Evolutionary conservation across 2,113 vertebrate species (phyloP).

Genomic region (Manacus vitellinus): DNA sequence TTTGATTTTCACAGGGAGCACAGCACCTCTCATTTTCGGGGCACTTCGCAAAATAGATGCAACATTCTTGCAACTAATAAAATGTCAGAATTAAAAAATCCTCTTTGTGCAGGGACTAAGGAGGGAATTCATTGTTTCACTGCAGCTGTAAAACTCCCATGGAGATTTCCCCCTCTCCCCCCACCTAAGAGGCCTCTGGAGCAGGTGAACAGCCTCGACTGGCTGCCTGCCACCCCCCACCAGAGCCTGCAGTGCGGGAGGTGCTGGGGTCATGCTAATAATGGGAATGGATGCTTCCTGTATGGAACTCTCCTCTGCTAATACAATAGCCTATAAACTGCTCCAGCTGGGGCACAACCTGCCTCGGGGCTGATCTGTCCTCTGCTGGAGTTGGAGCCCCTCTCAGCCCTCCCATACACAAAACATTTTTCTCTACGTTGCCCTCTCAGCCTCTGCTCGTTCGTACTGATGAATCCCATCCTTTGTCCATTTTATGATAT

Average conservation of each 20-base stretch:
- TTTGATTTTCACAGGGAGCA: neutral
- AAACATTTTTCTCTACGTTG: rapidly evolving
- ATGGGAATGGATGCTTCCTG: neutral
- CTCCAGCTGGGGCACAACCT: neutral
- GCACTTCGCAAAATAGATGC: neutral
- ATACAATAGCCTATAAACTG: neutral
- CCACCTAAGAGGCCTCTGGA: neutral
- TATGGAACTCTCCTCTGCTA: neutral
- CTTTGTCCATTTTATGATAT: neutral
- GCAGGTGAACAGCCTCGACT: neutral
- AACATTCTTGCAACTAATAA: neutral
- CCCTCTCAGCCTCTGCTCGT: neutral
- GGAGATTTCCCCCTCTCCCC: neutral
- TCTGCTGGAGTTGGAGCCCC: neutral
- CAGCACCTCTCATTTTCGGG: neutral
- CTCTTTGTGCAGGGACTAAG: neutral
- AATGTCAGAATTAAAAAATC: neutral
- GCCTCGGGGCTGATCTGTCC: neutral
- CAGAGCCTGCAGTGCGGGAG: neutral
- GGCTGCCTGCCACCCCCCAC: neutral
- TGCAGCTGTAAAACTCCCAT: neutral
- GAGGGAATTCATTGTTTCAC: neutral
- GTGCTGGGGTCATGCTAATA: neutral
- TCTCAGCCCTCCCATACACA: rapidly evolving
- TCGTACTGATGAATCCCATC: neutral